These are phyloP conservation scores for Pantherophis alleghaniensis DNA, from an alignment of 2,797 vertebrate species.

Conservation along the genomic window DNA sequence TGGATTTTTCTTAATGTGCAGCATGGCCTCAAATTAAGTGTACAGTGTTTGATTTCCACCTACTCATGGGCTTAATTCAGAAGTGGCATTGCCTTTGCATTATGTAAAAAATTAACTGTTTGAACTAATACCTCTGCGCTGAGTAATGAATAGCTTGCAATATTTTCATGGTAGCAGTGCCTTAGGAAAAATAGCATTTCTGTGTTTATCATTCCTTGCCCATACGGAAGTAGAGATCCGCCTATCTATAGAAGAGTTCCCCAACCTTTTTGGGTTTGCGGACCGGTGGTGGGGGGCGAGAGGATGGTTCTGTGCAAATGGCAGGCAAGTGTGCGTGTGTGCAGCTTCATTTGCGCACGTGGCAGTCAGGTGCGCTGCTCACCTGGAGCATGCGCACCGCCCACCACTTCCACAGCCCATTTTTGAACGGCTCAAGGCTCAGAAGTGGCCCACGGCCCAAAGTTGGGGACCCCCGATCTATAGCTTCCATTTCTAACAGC, in stretches of 20 bases:
- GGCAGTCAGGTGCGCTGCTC: rapidly evolving
- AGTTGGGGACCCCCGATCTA: not conserved
- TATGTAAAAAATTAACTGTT: not conserved
- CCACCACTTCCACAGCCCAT: not conserved
- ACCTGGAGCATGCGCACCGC: not conserved
- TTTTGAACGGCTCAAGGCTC: not conserved
- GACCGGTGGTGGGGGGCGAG: too few relatives aligned
- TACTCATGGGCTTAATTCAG: not conserved
- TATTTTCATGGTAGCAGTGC: not conserved
- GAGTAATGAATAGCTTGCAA: not conserved
- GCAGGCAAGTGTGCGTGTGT: too few relatives aligned
- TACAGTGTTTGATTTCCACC: too few relatives aligned
- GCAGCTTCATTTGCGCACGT: too few relatives aligned
- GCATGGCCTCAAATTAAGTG: not conserved
- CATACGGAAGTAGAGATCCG: not conserved
- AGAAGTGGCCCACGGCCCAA: rapidly evolving
- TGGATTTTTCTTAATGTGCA: not conserved
- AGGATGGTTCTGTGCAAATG: too few relatives aligned
- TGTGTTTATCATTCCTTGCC: not conserved
- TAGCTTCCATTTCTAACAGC: not conserved
- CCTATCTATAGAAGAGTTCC: not conserved
- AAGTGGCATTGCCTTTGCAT: not conserved
- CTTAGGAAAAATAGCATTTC: not conserved
- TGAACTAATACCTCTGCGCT: not conserved
- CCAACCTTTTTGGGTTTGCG: too few relatives aligned